A percentile compares a stretch with the other conserved stretches of the same genome.
phyloP scores from a whole-genome alignment of 2,888 invertebrate species.

The Drosophila incognita region DNA sequence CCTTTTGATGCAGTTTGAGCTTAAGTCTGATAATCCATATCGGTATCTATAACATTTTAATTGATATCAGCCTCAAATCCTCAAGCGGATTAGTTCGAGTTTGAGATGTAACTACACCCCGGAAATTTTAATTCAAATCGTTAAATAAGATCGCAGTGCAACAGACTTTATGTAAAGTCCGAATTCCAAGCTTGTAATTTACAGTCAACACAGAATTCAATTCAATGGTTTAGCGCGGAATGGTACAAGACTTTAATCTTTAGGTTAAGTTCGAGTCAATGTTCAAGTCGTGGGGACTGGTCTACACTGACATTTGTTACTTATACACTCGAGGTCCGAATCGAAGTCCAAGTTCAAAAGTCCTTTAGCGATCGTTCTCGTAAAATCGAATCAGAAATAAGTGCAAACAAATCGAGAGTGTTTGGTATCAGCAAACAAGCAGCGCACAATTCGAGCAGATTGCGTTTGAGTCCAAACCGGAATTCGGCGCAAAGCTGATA shows the following conservation, averaged over 20 bases:
- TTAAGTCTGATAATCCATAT: background rate
- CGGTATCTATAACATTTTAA: background rate
- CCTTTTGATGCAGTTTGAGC: background rate
- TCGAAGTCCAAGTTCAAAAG: conserved; percentile 22
- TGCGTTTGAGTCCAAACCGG: conserved; percentile 34
- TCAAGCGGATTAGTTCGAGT: background rate
- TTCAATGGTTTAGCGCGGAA: background rate
- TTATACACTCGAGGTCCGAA: conserved; percentile 1
- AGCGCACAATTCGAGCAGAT: conserved; percentile 63
- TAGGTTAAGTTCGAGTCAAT: conserved; percentile 1
- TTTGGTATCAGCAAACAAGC: conserved; percentile 52
- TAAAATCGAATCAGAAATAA: conserved; percentile 68
- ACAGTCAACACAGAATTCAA: background rate
- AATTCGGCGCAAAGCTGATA: conserved; percentile 19
- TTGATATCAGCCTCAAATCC: background rate
- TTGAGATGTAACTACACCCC: background rate
- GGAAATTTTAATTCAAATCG: background rate
- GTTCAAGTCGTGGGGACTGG: conserved; percentile 8
- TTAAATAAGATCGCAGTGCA: background rate
- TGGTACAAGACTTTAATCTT: background rate
- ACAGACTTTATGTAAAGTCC: background rate
- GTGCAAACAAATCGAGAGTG: conserved; percentile 71
- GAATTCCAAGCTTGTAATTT: background rate
- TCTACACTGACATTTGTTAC: background rate
- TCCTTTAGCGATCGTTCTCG: conserved; percentile 35